Base-by-base conservation (phyloP, 2,797 vertebrate genomes). In the Channa striata region DNA sequence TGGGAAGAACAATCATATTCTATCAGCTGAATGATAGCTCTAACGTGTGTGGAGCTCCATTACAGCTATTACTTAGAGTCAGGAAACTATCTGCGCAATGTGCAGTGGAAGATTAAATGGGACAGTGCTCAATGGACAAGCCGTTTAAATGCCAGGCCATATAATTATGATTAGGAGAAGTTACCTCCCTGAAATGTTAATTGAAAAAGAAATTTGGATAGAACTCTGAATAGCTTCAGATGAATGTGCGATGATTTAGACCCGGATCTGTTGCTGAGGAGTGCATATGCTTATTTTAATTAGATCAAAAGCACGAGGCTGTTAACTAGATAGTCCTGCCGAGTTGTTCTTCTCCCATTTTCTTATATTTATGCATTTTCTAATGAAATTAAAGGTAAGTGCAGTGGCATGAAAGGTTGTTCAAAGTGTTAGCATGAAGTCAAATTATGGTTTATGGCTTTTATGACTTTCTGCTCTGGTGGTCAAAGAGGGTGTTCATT, bases 171-270 rank as follows among this genome's bases (percentile, higher is more conserved):
- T 86, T 51, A 62, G 59, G 47, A 64, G 60, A 51, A 68, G 49
- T 54, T 48, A 68, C 65, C 57, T 64, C 57, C 48, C 71, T 36
- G 25, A 64, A 82, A 90, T 88, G 73, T 86, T 86, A 80, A 93
- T 90, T 83, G 75, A 87, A 87, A 87, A 75, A 73, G 71, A 62
- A 86, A 71, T 75, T 76, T 79, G 39, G 73, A 71, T 48, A 11
- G 44, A 58, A 52, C 46, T 44, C 61, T 62, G 59, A 79, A 74
- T n/a, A 39, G 61, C 58, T 59, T 3, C 0, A 68, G 70, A 84
- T 77, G 39, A 77, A 82, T 54, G 59, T 1, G 21, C 37, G 59
- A 61, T 68, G 57, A 77, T 76, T 58, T 53, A 70, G n/a, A 51
- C 20, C 49, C 47, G 44, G 48, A 62, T 74, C 48, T 72, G 63